phyloP scores from a whole-genome alignment of 2,113 vertebrate genomes.

The Propithecus coquereli region DNA sequence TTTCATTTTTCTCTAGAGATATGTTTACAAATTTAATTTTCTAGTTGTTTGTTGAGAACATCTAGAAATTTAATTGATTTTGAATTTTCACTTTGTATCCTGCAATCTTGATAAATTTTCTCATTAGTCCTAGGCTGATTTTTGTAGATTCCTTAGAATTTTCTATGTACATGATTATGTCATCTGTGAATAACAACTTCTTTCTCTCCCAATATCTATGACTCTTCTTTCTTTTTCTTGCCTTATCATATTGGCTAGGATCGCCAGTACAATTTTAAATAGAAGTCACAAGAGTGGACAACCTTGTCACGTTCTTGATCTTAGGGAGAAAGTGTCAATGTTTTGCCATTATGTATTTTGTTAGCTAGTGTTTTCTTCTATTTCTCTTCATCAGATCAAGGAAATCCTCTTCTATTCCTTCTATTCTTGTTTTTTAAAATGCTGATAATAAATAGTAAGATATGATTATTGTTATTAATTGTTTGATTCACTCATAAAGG shows the following conservation, averaged over 20 bases:
- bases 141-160: conserved; percentile 8
- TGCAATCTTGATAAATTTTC: background rate
- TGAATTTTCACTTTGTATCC: background rate
- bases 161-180: background rate
- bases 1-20: background rate
- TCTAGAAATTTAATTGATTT: background rate
- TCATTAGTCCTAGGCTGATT: background rate
- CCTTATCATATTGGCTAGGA: background rate
- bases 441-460: background rate
- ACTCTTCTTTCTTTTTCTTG: background rate
- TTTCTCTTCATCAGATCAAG: background rate
- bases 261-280: background rate
- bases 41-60: background rate
- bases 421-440: background rate
- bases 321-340: background rate
- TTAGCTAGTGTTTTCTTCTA: background rate
- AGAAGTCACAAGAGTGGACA: background rate
- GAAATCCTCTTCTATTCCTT: background rate
- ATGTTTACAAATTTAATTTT: background rate
- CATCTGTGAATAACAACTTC: background rate
- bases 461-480: background rate
- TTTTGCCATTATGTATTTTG: background rate
- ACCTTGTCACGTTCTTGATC: background rate
- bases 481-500: background rate
- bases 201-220: background rate